phyloP scores from a whole-genome alignment of 2,888 invertebrate genomes.

The Synergus japonicus region DNA sequence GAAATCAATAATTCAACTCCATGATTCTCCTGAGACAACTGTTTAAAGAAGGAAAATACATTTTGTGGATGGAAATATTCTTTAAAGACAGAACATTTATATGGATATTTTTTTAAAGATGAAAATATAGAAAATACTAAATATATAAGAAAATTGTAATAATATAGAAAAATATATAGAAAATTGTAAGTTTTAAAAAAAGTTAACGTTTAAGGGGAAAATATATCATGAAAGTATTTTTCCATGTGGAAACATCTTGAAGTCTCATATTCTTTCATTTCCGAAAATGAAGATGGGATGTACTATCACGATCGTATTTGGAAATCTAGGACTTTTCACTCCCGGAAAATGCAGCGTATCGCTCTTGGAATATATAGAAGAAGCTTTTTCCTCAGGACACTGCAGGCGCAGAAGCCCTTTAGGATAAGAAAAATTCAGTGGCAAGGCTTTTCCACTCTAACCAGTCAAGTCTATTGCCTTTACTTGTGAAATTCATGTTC shows the following conservation, averaged over 20 bases:
- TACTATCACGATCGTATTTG: constrained; percentile 11
- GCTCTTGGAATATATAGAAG: background rate
- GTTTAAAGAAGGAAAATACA: constrained; percentile 6
- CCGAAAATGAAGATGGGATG: background rate
- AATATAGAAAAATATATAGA: too few relatives aligned
- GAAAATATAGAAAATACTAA: background rate
- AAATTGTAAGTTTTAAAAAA: background rate
- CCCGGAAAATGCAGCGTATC: constrained; percentile 5
- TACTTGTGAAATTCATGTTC: constrained; percentile 20
- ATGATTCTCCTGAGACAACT: constrained; percentile 8
- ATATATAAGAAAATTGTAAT: too few relatives aligned
- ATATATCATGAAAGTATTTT: background rate
- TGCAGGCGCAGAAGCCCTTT: constrained; percentile 33
- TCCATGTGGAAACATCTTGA: background rate
- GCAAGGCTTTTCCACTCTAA: constrained; percentile 28
- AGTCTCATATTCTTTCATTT: background rate
- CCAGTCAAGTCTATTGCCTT: constrained; percentile 18
- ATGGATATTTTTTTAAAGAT: background rate
- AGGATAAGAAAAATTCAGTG: constrained; percentile 32
- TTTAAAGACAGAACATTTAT: background rate
- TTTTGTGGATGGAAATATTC: background rate
- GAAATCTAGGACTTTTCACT: constrained; percentile 34
- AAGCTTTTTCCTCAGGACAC: constrained; percentile 26
- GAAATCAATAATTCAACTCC: constrained; percentile 40
- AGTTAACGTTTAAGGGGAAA: background rate